These are phyloP conservation scores for Petroica traversi DNA, from an alignment of 2,113 vertebrate species.

Conservation along the genomic window DNA sequence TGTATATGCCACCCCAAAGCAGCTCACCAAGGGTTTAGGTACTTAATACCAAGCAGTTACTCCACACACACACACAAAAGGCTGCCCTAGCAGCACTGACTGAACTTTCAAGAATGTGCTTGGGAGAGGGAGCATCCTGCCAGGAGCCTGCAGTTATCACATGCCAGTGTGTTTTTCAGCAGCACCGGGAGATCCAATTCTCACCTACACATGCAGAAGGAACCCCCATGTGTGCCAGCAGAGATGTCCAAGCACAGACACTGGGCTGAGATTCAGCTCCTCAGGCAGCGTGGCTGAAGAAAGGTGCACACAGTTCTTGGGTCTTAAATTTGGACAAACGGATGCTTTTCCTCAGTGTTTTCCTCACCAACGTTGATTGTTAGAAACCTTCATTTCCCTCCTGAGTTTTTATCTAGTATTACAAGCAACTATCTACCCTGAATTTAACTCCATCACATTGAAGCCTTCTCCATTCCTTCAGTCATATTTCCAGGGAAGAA, in stretches of 20 bases:
- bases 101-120: neutral
- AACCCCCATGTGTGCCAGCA: neutral
- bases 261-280: neutral
- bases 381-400: neutral
- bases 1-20: neutral
- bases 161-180: neutral
- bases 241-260: neutral
- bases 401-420: neutral
- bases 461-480: neutral
- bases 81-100: neutral
- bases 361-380: neutral
- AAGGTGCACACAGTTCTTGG: neutral
- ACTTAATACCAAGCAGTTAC: neutral
- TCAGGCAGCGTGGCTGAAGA: neutral
- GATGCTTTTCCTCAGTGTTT: neutral
- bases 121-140: slow-evolving; percentile 2
- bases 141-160: slow-evolving; percentile 22
- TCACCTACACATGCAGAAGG: neutral
- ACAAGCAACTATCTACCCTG: neutral
- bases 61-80: neutral
- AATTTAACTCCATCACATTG: neutral
- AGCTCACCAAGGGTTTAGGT: neutral
- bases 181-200: neutral
- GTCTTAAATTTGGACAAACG: neutral
- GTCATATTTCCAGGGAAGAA: neutral